phyloP scores from a whole-genome alignment of 2,797 vertebrate species.

The Pogoniulus pusillus region DNA sequence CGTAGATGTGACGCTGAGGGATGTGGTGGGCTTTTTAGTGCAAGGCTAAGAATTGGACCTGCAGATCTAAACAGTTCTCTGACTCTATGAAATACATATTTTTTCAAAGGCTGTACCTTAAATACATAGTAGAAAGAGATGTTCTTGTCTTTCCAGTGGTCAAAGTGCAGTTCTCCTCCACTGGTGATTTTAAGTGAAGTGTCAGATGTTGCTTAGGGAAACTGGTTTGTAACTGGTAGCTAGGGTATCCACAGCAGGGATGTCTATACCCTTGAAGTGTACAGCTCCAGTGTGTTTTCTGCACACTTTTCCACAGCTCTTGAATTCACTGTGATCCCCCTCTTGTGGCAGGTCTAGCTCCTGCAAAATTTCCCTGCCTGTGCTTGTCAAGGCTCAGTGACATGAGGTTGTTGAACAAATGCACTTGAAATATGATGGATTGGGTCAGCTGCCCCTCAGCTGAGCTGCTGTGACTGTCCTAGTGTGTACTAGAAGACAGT shows the following conservation, averaged over 20 bases:
- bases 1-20: not conserved
- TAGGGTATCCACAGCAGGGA: not conserved
- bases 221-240: not conserved
- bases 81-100: not conserved
- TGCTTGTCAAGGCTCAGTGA: not conserved
- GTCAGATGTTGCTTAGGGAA: not conserved
- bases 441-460: not conserved
- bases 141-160: not conserved
- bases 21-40: too few species aligned
- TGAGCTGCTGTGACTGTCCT: not conserved
- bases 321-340: constrained; percentile 47
- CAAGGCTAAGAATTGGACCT: not conserved
- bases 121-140: too few species aligned
- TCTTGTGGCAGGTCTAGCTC: not conserved
- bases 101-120: too few species aligned
- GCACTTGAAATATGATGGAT: not conserved
- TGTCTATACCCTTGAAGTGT: not conserved
- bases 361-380: not conserved
- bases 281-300: not conserved
- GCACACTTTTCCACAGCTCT: not conserved
- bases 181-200: fast-evolving
- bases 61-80: not conserved
- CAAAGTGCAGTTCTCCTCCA: not conserved
- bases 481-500: not conserved
- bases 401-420: not conserved